These are phyloP conservation scores for Scyliorhinus canicula DNA, from an alignment of 2,797 vertebrate species.

Conservation along the genomic window DNA sequence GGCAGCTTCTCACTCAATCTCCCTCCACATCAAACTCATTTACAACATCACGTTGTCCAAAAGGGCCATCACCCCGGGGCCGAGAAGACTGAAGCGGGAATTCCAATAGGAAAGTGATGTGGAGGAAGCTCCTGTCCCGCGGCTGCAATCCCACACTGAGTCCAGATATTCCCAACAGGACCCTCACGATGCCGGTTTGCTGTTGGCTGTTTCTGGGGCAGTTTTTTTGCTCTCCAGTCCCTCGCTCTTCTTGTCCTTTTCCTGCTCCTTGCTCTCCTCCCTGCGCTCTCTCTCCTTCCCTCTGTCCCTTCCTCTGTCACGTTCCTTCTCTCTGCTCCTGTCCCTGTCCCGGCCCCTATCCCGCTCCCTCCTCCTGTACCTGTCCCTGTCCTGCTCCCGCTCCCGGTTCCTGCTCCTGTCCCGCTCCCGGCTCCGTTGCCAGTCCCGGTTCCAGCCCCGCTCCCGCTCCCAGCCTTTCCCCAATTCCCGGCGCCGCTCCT, in stretches of 20 bases:
- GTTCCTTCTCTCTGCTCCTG: conserved; percentile 47
- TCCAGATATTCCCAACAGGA: neutral
- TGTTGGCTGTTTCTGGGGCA: neutral
- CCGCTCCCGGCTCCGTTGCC: conserved; percentile 68
- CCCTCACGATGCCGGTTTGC: neutral
- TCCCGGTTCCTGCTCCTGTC: conserved; percentile 62
- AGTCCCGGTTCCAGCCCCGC: conserved; percentile 64
- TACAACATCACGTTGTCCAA: too few relatives aligned
- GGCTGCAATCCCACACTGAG: too few relatives aligned
- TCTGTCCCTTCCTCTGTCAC: conserved; percentile 59
- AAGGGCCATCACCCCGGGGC: neutral
- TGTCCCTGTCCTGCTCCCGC: conserved; percentile 56
- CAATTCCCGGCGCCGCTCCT: conserved; percentile 66
- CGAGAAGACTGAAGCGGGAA: neutral
- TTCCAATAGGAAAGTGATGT: too few relatives aligned
- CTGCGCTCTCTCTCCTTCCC: conserved; percentile 62
- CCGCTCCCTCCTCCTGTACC: conserved; percentile 50
- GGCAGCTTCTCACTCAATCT: too few relatives aligned
- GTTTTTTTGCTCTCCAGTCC: conserved; percentile 2
- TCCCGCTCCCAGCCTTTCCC: conserved; percentile 44
- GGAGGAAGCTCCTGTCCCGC: too few relatives aligned
- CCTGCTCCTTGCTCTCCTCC: conserved; percentile 71
- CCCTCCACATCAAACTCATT: too few relatives aligned
- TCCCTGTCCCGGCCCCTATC: conserved; percentile 58
- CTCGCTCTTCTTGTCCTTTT: conserved; percentile 77